Conservation (phyloP, 1,140 invertebrate genomes). For the Drosophila azteca region DNA sequence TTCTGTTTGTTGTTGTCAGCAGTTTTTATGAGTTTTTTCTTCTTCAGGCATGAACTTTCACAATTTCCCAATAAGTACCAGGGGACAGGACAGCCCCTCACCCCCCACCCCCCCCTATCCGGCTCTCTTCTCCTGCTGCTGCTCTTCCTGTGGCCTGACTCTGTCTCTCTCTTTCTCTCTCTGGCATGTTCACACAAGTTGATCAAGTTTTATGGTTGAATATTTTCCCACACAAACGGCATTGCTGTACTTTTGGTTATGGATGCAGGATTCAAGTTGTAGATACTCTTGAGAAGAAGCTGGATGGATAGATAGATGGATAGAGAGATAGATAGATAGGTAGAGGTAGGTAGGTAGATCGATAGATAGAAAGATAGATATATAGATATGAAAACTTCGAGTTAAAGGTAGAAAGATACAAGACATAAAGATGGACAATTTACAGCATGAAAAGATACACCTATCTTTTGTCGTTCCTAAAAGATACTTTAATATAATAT, state of each 20-base stretch:
- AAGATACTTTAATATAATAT: no score
- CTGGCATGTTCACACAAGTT: constrained; percentile 39
- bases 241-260: no score
- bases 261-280: background rate
- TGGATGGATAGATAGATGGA: no score
- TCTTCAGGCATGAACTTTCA: constrained; percentile 42
- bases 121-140: background rate
- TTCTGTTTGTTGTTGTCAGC: constrained; percentile 55
- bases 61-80: constrained; percentile 50
- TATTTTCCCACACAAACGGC: constrained; percentile 20
- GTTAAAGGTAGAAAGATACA: no score
- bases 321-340: no score
- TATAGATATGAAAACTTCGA: no score
- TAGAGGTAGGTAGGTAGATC: no score
- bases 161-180: background rate
- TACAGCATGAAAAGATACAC: no score
- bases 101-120: background rate
- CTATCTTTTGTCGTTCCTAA: no score
- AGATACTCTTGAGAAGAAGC: background rate
- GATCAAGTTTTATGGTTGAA: constrained; percentile 45
- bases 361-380: no score
- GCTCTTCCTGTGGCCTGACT: no score
- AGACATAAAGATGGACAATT: no score
- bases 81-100: constrained; percentile 1
- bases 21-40: constrained; percentile 47